phyloP scores from a whole-genome alignment of 2,113 vertebrate species.

The Neofelis nebulosa region DNA sequence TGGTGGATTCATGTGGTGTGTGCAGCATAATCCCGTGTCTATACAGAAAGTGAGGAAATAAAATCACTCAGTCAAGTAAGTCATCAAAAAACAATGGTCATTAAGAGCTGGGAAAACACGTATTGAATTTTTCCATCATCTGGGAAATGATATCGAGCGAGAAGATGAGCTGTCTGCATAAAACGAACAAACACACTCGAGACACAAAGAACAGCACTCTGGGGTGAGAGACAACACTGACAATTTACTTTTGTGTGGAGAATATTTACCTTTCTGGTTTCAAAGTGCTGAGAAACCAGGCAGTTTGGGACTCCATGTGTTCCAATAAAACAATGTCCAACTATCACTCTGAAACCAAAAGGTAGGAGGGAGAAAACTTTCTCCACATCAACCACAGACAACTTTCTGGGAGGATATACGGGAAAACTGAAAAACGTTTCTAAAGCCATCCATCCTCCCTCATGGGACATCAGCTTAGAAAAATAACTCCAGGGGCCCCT shows the following conservation, averaged over 20 bases:
- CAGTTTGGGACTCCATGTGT: neutral
- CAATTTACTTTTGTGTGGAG: neutral
- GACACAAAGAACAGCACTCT: neutral
- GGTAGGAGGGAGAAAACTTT: neutral
- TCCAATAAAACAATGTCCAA: slow-evolving; percentile 1
- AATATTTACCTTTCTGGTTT: slow-evolving; percentile 44
- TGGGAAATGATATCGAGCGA: neutral
- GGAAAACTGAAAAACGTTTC: neutral
- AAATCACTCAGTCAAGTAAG: slow-evolving; percentile 30
- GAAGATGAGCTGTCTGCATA: neutral
- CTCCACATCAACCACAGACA: neutral
- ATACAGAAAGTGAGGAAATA: slow-evolving; percentile 34
- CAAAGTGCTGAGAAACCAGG: neutral
- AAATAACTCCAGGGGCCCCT: neutral
- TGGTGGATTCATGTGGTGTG: neutral
- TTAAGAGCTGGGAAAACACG: neutral
- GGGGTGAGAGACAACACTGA: neutral
- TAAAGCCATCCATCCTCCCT: neutral
- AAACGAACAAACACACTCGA: neutral
- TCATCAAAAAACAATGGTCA: slow-evolving; percentile 38
- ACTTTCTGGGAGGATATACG: neutral
- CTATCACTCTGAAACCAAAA: slow-evolving; percentile 5
- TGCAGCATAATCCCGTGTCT: neutral
- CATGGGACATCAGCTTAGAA: neutral
- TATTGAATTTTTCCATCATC: neutral